Evolutionary conservation across 2,888 invertebrate species (phyloP).

Genomic region (Cheilosia urbana): DNA sequence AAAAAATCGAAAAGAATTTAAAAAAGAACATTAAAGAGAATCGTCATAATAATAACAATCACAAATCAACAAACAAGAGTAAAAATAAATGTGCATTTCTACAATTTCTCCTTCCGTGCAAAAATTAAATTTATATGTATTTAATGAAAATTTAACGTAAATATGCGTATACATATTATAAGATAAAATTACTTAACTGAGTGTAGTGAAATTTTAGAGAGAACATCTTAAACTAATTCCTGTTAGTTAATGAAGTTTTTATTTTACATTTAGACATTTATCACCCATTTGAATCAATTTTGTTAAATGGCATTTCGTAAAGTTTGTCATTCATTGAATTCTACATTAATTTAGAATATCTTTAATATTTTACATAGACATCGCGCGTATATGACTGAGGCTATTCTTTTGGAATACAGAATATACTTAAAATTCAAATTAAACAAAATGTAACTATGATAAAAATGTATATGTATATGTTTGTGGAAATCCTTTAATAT

Average conservation of each 20-base stretch:
- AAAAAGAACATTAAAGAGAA: slow-evolving; percentile 57
- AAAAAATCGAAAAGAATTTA: slow-evolving; percentile 63
- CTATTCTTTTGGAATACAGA: slow-evolving; percentile 10
- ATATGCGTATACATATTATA: slow-evolving; percentile 24
- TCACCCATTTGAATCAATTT: too few relatives aligned
- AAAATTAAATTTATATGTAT: slow-evolving; percentile 49
- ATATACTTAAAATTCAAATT: background rate
- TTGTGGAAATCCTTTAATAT: slow-evolving; percentile 5
- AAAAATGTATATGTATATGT: slow-evolving; percentile 32
- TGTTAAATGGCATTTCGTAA: background rate
- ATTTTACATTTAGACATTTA: too few relatives aligned
- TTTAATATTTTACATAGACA: slow-evolving; percentile 10
- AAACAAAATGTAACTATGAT: slow-evolving; percentile 8
- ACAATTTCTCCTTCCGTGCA: slow-evolving; percentile 71
- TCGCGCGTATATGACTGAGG: slow-evolving; percentile 8
- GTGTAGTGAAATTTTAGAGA: slow-evolving; percentile 30
- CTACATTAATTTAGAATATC: slow-evolving; percentile 1
- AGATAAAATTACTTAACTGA: slow-evolving; percentile 22
- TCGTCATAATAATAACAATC: slow-evolving; percentile 23
- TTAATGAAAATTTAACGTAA: slow-evolving; percentile 2
- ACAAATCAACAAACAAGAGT: slow-evolving; percentile 60
- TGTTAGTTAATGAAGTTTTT: too few relatives aligned
- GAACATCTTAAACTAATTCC: slow-evolving; percentile 1
- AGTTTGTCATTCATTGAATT: slow-evolving; percentile 1
- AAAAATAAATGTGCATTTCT: slow-evolving; percentile 73